Conservation (phyloP, 1,140 invertebrate species). For the Stratiolaelaps scimitus region DNA sequence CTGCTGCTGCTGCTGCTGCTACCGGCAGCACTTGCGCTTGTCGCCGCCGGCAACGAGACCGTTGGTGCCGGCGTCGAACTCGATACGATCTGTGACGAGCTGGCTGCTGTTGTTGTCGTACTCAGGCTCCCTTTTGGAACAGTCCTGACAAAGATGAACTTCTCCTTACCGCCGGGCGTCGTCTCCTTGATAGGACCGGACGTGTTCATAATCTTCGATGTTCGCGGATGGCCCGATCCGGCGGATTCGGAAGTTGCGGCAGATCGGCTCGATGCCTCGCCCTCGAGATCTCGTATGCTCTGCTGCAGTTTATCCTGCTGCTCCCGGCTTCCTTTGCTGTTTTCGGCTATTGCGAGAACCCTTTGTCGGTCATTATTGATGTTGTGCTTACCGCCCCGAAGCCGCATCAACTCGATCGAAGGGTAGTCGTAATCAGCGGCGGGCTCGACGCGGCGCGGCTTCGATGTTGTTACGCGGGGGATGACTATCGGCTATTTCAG, state of each 20-base stretch:
- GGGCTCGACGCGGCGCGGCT: background rate
- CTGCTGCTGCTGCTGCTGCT: too few species aligned
- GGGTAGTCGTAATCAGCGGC: slow-evolving; percentile 9
- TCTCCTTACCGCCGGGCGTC: background rate
- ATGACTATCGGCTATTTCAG: slow-evolving; percentile 9
- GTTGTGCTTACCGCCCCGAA: background rate
- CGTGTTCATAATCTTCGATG: slow-evolving; percentile 24
- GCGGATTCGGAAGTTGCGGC: too few species aligned
- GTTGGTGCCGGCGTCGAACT: background rate
- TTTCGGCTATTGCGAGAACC: background rate
- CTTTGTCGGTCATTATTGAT: background rate
- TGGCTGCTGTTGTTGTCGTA: background rate
- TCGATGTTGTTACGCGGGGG: background rate
- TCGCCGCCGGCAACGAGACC: too few species aligned
- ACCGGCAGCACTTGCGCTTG: too few species aligned
- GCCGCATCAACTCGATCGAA: slow-evolving; percentile 22
- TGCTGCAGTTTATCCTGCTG: too few species aligned
- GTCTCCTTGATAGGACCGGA: background rate
- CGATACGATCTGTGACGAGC: background rate
- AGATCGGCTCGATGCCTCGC: too few species aligned
- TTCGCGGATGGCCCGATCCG: background rate
- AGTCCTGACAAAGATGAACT: slow-evolving; percentile 14
- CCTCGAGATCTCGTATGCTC: too few species aligned
- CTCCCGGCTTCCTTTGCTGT: too few species aligned
- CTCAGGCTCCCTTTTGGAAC: slow-evolving; percentile 12